Conservation (phyloP, 2,888 invertebrate genomes). For the Xanthorhoe designata region DNA sequence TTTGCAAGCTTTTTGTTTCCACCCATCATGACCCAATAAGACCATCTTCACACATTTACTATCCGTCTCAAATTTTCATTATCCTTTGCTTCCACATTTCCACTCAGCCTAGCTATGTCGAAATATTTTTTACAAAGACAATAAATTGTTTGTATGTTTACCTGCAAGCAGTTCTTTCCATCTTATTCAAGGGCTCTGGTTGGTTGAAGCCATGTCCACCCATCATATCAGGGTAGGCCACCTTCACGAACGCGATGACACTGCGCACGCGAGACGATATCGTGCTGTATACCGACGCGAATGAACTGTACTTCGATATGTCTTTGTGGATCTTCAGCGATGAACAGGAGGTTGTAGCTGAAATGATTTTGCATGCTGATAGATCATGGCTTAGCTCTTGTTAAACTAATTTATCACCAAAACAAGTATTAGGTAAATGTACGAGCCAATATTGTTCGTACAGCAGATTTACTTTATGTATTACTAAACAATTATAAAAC, state of each 20-base stretch:
- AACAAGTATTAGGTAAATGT: no score
- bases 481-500: no score
- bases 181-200: slow-evolving; percentile 87
- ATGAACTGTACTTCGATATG: slow-evolving; percentile 68
- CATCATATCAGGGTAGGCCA: slow-evolving; percentile 90
- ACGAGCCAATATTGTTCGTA: no score
- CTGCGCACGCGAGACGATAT: slow-evolving; percentile 86
- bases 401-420: neutral
- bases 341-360: slow-evolving; percentile 74
- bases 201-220: slow-evolving; percentile 83
- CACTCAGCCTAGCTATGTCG: no score
- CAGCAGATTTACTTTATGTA: no score
- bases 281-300: slow-evolving; percentile 78
- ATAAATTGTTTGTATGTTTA: slow-evolving; percentile 39
- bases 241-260: slow-evolving; percentile 89
- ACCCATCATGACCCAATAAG: no score
- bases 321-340: slow-evolving; percentile 80
- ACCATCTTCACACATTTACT: neutral
- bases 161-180: slow-evolving; percentile 80
- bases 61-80: neutral
- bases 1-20: no score
- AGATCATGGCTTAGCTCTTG: neutral
- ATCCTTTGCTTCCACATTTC: neutral
- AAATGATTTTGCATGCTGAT: slow-evolving; percentile 28
- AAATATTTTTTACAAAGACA: neutral